Conservation (phyloP, 1,140 invertebrate genomes). For the Drosophila aff. region DNA sequence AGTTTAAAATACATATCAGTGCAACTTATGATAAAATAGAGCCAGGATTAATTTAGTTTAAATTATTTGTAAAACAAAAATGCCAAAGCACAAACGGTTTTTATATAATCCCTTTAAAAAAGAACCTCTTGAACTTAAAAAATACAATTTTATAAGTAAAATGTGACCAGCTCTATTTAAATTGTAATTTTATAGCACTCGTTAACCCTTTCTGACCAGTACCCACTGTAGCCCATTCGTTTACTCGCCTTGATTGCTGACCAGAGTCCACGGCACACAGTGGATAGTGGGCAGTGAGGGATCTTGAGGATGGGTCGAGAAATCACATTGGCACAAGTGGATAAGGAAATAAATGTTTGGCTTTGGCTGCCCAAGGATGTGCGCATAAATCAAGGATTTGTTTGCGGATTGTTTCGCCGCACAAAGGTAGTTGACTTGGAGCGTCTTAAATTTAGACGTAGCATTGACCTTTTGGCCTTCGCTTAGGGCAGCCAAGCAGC, state of each 20-base stretch:
- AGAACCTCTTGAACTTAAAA: neutral
- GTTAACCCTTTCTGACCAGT: neutral
- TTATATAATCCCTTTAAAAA: neutral
- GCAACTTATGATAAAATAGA: too few species aligned
- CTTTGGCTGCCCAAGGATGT: conserved; percentile 74
- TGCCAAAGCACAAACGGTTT: neutral
- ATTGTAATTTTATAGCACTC: neutral
- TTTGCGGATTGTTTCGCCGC: conserved; percentile 74
- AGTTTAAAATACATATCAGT: neutral
- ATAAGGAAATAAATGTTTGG: conserved; percentile 85
- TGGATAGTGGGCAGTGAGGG: neutral
- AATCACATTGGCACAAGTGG: conserved; percentile 82
- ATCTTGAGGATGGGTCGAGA: conserved; percentile 15
- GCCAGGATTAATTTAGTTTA: too few species aligned
- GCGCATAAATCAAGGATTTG: conserved; percentile 85
- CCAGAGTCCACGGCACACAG: conserved; percentile 36
- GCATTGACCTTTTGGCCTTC: conserved; percentile 73
- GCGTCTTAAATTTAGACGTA: conserved; percentile 56
- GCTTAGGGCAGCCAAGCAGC: conserved; percentile 17
- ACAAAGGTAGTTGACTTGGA: conserved; percentile 69
- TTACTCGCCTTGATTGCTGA: conserved; percentile 58
- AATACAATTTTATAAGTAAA: too few species aligned
- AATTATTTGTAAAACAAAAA: too few species aligned
- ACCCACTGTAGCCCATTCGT: conserved; percentile 38
- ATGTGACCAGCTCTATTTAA: neutral